Percentiles rank a stretch among this genome's conserved stretches.
Conservation (phyloP, 2,113 vertebrate genomes). For the Myrmophylax atrothorax region DNA sequence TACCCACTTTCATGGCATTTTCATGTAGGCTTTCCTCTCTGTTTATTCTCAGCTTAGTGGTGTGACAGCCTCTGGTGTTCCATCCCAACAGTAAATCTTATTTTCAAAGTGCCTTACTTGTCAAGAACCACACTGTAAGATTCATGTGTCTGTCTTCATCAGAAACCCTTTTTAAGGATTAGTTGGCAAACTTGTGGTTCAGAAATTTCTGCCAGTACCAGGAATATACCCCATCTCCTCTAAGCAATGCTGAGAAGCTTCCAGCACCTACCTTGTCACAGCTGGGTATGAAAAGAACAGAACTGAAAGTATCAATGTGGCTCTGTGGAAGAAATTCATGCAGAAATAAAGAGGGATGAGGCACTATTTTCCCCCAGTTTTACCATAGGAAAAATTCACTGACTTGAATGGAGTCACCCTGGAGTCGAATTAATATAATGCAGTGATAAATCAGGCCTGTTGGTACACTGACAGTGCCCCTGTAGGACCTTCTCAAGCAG, state of each 20-base stretch:
- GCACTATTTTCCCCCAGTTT: not conserved
- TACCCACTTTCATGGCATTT: not conserved
- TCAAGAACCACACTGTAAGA: constrained; percentile 12
- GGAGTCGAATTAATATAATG: constrained; percentile 37
- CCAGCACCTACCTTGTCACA: constrained; percentile 5
- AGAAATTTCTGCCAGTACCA: not conserved
- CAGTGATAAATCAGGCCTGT: constrained; percentile 49
- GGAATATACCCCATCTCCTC: not conserved
- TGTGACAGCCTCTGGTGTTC: constrained; percentile 40
- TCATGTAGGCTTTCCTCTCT: not conserved
- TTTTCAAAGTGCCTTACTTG: constrained; percentile 16
- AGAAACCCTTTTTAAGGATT: not conserved
- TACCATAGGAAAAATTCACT: not conserved
- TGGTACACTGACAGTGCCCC: constrained; percentile 55
- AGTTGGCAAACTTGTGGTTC: not conserved
- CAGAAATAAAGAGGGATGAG: not conserved
- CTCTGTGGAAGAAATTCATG: not conserved
- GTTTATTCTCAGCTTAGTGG: constrained; percentile 41
- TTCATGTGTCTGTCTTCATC: not conserved
- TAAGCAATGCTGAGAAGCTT: not conserved
- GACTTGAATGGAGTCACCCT: constrained; percentile 31
- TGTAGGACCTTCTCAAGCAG: constrained; percentile 32
- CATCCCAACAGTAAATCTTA: constrained; percentile 3
- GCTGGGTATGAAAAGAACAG: not conserved
- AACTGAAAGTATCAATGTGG: not conserved